Conservation (phyloP, 2,797 vertebrate genomes). For the Sardinella longiceps region DNA sequence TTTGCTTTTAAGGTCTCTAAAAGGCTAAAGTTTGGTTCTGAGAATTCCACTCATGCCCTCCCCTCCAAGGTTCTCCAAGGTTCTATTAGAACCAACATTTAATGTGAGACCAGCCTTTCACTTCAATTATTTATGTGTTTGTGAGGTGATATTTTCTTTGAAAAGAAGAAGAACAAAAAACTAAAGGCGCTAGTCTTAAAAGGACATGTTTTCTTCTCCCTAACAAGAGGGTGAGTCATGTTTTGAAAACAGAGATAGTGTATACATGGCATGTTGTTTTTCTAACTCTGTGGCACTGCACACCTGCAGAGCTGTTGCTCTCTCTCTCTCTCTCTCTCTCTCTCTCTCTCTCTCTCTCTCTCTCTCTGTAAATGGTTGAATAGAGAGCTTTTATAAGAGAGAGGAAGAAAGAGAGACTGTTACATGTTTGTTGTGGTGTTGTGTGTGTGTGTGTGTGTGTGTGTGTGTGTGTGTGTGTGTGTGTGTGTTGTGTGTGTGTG, state of each 20-base stretch:
- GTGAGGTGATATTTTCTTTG: neutral
- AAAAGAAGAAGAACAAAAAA: neutral
- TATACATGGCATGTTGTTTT: neutral
- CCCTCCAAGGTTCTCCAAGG: neutral
- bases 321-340: too few relatives aligned
- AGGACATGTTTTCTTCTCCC: neutral
- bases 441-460: neutral
- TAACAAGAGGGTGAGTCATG: neutral
- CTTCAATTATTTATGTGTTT: neutral
- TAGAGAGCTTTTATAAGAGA: neutral
- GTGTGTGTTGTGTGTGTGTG: neutral
- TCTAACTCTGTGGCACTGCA: neutral
- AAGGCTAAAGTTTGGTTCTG: neutral
- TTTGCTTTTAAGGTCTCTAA: neutral
- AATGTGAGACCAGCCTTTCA: neutral
- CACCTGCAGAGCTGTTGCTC: neutral
- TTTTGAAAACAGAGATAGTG: neutral
- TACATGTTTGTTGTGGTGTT: neutral
- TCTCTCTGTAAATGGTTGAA: neutral
- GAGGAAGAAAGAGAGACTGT: neutral
- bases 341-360: neutral
- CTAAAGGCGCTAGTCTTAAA: neutral
- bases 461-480: neutral
- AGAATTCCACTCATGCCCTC: neutral
- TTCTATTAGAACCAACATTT: neutral